Evolutionary conservation across 1,140 invertebrate species (phyloP), one percentile per base, ranked within the genome.

Genomic region (Euura saliciscinereae): DNA sequence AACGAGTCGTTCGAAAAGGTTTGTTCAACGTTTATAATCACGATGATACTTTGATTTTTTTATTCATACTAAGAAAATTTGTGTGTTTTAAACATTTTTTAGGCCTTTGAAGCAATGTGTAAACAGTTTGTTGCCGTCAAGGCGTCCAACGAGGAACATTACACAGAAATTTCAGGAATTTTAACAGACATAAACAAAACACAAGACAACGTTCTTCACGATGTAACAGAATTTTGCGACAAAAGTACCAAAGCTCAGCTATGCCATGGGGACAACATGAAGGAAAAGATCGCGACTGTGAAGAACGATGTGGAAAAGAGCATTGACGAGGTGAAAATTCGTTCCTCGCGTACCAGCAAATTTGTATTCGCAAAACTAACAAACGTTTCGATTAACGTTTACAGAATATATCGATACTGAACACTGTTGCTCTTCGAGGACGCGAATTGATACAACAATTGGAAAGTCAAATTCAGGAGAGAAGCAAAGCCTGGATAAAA

Each of bases 61-160:
- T 44, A n/a, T 11, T 45, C 7, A 44, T 43, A 69, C 28, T 64
- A 51, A 64, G 46, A 68, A 44, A 11, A 68, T 44, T 10, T 44
- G 70, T 64, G 28, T 28, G 0, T 28, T 28, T 28, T 28, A 28
- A 28, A 28, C 51, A 59, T 75, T 0, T 73, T 74, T 45, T 45
- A 84, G 83, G 70, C 73, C 13, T 82, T 86, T 59, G 76, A 79
- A 74, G 66, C 77, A 71, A 67, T 79, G 7, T 79, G 72, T 59
- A 13, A 71, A 68, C 74, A 83, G 59, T 83, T 79, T 44, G 79
- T 82, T 65, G 68, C 71, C 43, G 72, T 78, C 11, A 67, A 69
- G 3, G 68, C 78, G 43, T 73, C 78, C 11, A 73, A 83, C 10
- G 44, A 68, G 6, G 71, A 79, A 1, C 75, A 77, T 66, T 66